phyloP scores from a whole-genome alignment of 2,888 invertebrate genomes.

The Pantelozetes paolii region DNA sequence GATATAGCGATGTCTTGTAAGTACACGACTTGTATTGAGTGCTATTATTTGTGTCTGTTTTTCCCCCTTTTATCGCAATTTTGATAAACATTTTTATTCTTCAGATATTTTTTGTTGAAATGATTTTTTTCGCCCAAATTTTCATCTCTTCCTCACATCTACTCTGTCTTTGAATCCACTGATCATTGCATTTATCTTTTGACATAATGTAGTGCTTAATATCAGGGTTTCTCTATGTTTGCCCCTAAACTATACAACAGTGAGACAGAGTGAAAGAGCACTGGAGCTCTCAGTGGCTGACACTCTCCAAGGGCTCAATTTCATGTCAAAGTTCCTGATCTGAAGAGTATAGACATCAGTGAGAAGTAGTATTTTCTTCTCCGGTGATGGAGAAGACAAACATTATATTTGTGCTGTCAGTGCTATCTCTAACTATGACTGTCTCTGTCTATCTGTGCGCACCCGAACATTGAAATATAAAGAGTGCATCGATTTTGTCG shows the following conservation, averaged over 20 bases:
- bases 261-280: too few relatives aligned
- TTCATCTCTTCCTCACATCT: not conserved
- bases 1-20: too few relatives aligned
- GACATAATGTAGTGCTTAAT: not conserved
- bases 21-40: not conserved
- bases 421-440: not conserved
- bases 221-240: not conserved
- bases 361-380: not conserved
- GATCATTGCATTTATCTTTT: not conserved
- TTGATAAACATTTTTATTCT: not conserved
- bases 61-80: not conserved
- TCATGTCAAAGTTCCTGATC: slow-evolving; percentile 16
- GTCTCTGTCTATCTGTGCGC: not conserved
- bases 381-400: not conserved
- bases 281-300: not conserved
- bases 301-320: not conserved
- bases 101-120: not conserved
- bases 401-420: slow-evolving; percentile 17
- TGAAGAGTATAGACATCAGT: not conserved
- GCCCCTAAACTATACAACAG: not conserved
- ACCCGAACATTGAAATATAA: too few relatives aligned
- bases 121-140: not conserved
- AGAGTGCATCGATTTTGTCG: not conserved
- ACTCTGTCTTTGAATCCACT: not conserved
- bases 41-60: not conserved